These are phyloP conservation scores for Plagodis dolabraria DNA, from an alignment of 2,888 invertebrate genomes.

Conservation along the genomic window DNA sequence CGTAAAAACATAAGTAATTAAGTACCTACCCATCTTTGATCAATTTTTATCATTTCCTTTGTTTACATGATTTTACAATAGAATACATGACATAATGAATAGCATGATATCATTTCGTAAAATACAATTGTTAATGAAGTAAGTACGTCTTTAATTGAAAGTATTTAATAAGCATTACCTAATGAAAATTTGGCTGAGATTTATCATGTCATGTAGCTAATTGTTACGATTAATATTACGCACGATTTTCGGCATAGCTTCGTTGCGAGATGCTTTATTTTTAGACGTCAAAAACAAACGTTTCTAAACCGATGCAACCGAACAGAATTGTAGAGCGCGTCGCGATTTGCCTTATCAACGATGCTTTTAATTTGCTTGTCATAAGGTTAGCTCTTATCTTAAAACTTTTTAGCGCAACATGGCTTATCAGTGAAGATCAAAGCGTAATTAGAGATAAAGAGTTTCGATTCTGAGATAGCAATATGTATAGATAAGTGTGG, in stretches of 20 bases:
- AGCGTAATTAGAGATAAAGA: constrained; percentile 18
- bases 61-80: too few relatives aligned
- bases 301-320: constrained; percentile 42
- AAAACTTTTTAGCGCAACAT: constrained; percentile 7
- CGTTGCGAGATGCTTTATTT: constrained; percentile 53
- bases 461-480: constrained; percentile 15
- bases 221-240: constrained; percentile 20
- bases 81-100: too few relatives aligned
- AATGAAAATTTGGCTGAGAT: too few relatives aligned
- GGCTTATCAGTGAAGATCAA: constrained; percentile 23
- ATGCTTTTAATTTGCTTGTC: constrained; percentile 51
- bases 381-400: constrained; percentile 51
- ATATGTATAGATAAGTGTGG: constrained; percentile 32
- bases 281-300: constrained; percentile 42
- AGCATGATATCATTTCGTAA: too few relatives aligned
- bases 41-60: too few relatives aligned
- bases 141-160: too few relatives aligned
- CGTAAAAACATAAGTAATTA: too few relatives aligned
- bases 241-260: constrained; percentile 19
- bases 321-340: constrained; percentile 47
- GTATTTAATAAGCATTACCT: too few relatives aligned
- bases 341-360: constrained; percentile 53
- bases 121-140: too few relatives aligned
- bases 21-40: too few relatives aligned
- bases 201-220: too few relatives aligned